Percentiles rank a stretch among this genome's conserved stretches.
phyloP scores from a whole-genome alignment of 2,113 vertebrate genomes.

The Gasterosteus aculeatus region DNA sequence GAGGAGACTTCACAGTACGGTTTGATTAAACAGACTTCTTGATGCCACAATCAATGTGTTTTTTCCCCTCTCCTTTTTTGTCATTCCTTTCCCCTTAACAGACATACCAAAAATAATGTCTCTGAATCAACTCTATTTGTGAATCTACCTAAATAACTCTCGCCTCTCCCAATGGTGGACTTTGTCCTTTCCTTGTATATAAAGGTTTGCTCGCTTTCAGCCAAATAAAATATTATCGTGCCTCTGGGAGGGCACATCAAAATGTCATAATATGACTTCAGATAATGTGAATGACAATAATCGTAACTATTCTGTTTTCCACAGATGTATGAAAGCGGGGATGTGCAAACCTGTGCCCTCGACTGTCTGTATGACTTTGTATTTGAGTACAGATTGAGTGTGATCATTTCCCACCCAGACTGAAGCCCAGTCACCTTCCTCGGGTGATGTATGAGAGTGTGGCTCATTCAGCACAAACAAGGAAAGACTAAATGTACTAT shows the following conservation, averaged over 20 bases:
- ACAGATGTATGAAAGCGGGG: not conserved
- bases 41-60: conserved; percentile 62
- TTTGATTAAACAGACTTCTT: conserved; percentile 62
- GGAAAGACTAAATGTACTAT: conserved; percentile 52
- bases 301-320: not conserved
- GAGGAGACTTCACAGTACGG: conserved; percentile 21
- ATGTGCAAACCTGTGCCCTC: not conserved
- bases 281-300: no score
- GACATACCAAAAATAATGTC: conserved; percentile 18
- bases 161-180: no score
- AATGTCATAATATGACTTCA: not conserved
- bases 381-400: conserved; percentile 44
- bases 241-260: not conserved
- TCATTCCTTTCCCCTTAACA: conserved; percentile 19
- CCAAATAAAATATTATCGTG: no score
- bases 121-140: conserved; percentile 4
- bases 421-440: conserved; percentile 69
- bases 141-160: no score
- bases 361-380: not conserved
- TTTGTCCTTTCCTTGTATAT: no score
- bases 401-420: conserved; percentile 61
- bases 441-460: conserved; percentile 54
- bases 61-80: not conserved
- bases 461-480: conserved; percentile 58
- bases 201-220: no score